These are phyloP conservation scores for Heliconius hewitsoni DNA, from an alignment of 1,140 invertebrate species.

Conservation along the genomic window DNA sequence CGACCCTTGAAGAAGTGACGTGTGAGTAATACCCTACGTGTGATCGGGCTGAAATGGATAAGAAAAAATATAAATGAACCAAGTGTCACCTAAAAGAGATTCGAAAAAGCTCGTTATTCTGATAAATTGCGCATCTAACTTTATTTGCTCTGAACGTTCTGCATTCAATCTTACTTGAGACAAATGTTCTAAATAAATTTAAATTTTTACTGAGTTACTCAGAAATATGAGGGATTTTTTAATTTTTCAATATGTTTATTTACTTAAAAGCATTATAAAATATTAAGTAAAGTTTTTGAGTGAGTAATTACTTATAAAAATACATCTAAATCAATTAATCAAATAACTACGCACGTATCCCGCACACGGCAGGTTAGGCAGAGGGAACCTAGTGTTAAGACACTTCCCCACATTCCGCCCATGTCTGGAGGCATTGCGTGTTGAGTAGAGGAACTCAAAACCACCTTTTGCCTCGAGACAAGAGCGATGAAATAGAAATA, in stretches of 20 bases:
- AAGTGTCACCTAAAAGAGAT: conserved; percentile 72
- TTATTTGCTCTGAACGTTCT: conserved; percentile 52
- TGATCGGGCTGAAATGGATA: conserved; percentile 71
- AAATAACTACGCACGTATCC: not conserved
- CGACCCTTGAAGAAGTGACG: conserved; percentile 46
- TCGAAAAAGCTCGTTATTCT: conserved; percentile 75
- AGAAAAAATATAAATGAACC: conserved; percentile 78
- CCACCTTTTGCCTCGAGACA: no score
- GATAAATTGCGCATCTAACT: conserved; percentile 69
- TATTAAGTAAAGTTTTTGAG: no score
- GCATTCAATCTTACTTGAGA: conserved; percentile 41
- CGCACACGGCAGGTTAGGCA: no score
- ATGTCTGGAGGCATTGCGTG: no score
- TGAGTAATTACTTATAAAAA: no score
- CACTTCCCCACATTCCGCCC: no score
- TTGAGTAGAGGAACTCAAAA: no score
- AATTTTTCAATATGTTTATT: not conserved
- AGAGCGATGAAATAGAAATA: no score
- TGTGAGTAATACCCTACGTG: conserved; percentile 67
- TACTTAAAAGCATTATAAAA: not conserved
- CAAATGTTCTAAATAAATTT: conserved; percentile 38
- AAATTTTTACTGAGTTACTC: conserved; percentile 23
- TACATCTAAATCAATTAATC: no score
- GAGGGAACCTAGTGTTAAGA: no score
- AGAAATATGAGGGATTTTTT: not conserved